These are phyloP conservation scores for Ceratina australensis DNA, from an alignment of 1,140 invertebrate genomes.

Conservation along the genomic window DNA sequence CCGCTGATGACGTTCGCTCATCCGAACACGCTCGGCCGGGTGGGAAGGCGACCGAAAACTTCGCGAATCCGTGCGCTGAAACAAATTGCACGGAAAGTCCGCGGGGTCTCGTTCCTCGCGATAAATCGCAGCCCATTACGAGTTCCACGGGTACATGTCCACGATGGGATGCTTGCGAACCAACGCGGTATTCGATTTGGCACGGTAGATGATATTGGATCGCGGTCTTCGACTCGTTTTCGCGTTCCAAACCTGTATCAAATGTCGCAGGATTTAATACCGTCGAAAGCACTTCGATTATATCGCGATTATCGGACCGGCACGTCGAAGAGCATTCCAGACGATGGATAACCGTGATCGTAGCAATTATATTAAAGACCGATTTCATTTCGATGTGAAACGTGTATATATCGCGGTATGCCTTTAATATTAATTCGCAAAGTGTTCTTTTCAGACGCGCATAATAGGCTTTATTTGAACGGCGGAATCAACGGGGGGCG, in stretches of 20 bases:
- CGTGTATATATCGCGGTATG: conserved; percentile 10
- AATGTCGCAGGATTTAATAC: background rate
- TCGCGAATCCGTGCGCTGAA: conserved; percentile 46
- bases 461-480: conserved; percentile 43
- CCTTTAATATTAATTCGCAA: conserved; percentile 59
- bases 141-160: background rate
- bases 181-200: background rate
- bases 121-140: conserved; percentile 31
- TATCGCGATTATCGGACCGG: too few species aligned
- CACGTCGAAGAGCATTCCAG: too few species aligned
- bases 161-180: background rate
- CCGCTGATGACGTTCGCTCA: conserved; percentile 47
- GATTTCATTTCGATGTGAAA: too few species aligned
- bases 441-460: conserved; percentile 58
- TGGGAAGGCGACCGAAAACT: conserved; percentile 1
- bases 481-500: conserved; percentile 11
- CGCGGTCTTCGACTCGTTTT: background rate
- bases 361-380: too few species aligned
- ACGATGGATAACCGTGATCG: too few species aligned
- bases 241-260: background rate
- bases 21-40: background rate
- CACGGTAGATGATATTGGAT: background rate
- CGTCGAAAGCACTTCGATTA: too few species aligned
- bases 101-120: background rate
- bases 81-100: conserved; percentile 42